Evolutionary conservation across 2,888 invertebrate genomes (phyloP), one percentile per base, ranked within the genome.

Genomic region (Eupithecia vulgata): DNA sequence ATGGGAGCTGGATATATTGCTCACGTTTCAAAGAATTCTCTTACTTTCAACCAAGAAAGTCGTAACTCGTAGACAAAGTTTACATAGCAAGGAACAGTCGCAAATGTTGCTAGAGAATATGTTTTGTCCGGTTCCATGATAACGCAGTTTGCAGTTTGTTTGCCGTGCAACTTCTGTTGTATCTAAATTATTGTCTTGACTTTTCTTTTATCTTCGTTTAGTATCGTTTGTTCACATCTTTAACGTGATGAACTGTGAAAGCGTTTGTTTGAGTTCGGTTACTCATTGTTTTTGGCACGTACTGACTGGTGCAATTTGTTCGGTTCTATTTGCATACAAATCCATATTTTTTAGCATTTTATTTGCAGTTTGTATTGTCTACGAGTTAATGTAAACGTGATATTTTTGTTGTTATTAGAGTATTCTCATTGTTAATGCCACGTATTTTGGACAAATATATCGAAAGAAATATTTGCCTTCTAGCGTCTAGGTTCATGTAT

Each of bases 61-160:
- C 80, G 81, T 74, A 73, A 78, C 70, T 79, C 65, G 71, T 75
- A 84, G 84, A 91, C 91, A 88, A 92, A 92, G 91, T 93, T 91
- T 89, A 90, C 85, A 84, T 87, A 83, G 80, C 83, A 81, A 84
- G 82, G 84, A 81, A 79, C 83, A 81, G 85, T 89, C 87, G 88
- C 87, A 88, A 91, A 92, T 90, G 88, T 88, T 82, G 82, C 83
- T 81, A 82, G 82, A 81, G 83, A 85, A 85, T 87, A 81, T 83
- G 84, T 84, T 35, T 85, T 85, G 83, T 85, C 80, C 81, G 79
- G 81, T 81, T 76, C 72, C 82, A 80, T 84, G 88, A 89, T 89
- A 88, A 87, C 85, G 85, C 80, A 85, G 80, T 85, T 83, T 81
- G 80, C 80, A 78, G 80, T 81, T 83, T 82, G 78, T 79, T 81